Evolutionary conservation across 2,888 invertebrate genomes (phyloP), one percentile per base, ranked within the genome.

Genomic region (Spodoptera littoralis): DNA sequence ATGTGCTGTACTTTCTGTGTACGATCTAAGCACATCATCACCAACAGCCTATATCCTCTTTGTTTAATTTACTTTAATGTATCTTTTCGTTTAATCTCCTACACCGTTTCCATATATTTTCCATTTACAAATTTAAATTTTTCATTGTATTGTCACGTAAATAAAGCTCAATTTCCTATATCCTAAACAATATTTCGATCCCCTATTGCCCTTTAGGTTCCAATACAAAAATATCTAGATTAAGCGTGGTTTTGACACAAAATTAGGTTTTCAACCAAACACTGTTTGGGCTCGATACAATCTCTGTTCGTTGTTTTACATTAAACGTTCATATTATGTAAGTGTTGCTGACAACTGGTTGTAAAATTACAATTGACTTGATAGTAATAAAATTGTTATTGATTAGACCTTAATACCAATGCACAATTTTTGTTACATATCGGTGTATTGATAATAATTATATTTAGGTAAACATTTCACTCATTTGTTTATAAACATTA

Each of bases 221-320:
- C 48, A 27, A 70, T 56, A 52, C 56, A 49, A 61, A 70, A 71
- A 71, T 65, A 62, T 48, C 61, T 62, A 58, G 53, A 57, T 47
- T 45, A 47, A 43, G 47, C 46, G 47, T 61, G 61, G 48, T 52
- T 57, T 48, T 61, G 43, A 60, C 65, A 54, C 56, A 67, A 70
- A 73, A 65, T 62, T 70, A 62, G 53, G 36, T 50, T 54, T 70
- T 18, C 24, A n/a, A 50, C 54, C 66, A 66, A 53, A 70, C 49
- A 53, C 27, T 70, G 8, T 43, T 45, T 4, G 9, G 61, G 12
- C 8, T 24, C n/a, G 62, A 66, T 69, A 70, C 24, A 30, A 70
- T 70, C 42, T 42, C n/a, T 36, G 11, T 44, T 48, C 36, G 9
- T 22, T 42, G 30, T 13, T 45, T 48, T 2, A 27, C 44, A 9